These are phyloP conservation scores for Coryphaenoides rupestris DNA, from an alignment of 2,113 vertebrate species.

Conservation along the genomic window DNA sequence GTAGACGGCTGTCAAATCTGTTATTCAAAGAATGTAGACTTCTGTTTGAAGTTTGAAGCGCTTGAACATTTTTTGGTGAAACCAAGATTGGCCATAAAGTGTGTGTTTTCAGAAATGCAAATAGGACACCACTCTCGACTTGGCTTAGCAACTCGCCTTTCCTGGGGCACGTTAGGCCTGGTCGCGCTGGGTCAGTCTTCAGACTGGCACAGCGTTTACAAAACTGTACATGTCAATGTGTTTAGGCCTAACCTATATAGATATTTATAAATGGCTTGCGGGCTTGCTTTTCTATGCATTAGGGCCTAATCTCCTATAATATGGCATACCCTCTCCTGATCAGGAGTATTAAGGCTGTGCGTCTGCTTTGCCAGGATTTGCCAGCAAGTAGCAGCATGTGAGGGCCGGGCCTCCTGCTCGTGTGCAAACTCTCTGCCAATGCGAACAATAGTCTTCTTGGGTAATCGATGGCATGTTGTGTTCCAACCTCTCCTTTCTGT, in stretches of 20 bases:
- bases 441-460: background rate
- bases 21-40: too few species aligned
- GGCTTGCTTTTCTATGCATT: constrained; percentile 37
- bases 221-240: constrained; percentile 29
- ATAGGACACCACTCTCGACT: background rate
- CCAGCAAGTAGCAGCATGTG: constrained; percentile 15
- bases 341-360: constrained; percentile 28
- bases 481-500: background rate
- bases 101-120: background rate
- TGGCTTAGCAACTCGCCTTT: background rate
- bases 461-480: background rate
- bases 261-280: too few species aligned
- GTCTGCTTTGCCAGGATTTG: constrained; percentile 23
- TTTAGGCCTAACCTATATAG: too few species aligned
- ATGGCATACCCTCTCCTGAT: constrained; percentile 17
- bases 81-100: background rate
- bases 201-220: constrained; percentile 16
- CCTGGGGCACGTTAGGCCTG: background rate
- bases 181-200: constrained; percentile 19
- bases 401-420: background rate
- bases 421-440: background rate
- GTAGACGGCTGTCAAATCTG: background rate
- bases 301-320: constrained; percentile 42
- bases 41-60: too few species aligned
- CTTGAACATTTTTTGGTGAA: background rate